Evolutionary conservation across 2,113 vertebrate genomes (phyloP).

Genomic region (Erythrocercus mccallii): DNA sequence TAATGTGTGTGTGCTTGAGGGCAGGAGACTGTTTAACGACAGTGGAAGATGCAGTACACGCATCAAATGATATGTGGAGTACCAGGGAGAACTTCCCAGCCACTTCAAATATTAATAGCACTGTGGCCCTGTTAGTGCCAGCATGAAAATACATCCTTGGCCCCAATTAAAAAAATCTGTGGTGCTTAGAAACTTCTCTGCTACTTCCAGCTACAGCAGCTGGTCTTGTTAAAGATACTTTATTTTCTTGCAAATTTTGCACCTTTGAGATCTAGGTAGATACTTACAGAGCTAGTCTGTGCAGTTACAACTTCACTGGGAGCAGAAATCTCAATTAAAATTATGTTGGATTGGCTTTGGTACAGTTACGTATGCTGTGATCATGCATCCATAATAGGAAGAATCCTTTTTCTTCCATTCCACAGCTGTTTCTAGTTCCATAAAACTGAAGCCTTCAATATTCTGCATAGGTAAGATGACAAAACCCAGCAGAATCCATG

Average conservation of each 20-base stretch:
- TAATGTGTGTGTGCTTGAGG: background rate
- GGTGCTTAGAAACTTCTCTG: background rate
- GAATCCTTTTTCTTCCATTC: background rate
- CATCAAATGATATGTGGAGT: background rate
- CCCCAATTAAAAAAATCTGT: background rate
- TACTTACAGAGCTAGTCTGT: background rate
- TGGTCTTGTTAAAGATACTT: background rate
- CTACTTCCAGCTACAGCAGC: background rate
- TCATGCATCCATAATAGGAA: background rate
- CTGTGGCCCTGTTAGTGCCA: background rate
- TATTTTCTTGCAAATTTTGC: background rate
- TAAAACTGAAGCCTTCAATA: background rate
- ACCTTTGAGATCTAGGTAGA: background rate
- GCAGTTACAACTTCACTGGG: background rate
- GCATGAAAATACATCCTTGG: background rate
- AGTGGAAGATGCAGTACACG: background rate
- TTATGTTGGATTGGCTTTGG: background rate
- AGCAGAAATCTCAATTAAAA: background rate
- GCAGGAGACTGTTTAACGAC: background rate
- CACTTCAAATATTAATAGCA: background rate
- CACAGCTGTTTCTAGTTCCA: background rate
- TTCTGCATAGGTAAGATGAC: background rate
- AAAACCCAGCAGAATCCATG: background rate
- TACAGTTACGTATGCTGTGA: background rate
- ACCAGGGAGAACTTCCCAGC: background rate